phyloP scores from a whole-genome alignment of 1,140 invertebrate genomes.

The Euschistus heros region DNA sequence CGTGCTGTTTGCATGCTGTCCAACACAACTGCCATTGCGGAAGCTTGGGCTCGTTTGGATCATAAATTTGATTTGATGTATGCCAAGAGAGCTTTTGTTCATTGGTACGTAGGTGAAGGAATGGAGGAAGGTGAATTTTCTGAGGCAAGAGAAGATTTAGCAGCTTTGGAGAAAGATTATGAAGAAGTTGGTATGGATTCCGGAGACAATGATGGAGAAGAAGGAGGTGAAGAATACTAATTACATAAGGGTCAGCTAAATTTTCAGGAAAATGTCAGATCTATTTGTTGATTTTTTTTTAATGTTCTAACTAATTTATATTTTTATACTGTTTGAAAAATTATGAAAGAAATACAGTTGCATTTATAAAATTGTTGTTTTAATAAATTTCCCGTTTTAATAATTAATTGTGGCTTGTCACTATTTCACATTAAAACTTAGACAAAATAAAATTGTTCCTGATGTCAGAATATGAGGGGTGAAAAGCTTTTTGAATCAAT shows the following conservation, averaged over 20 bases:
- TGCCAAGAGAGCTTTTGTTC: slow-evolving; percentile 41
- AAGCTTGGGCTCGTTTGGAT: slow-evolving; percentile 67
- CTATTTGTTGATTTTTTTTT: too few species aligned
- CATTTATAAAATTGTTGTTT: too few species aligned
- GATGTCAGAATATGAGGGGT: too few species aligned
- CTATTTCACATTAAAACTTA: too few species aligned
- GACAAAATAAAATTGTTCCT: too few species aligned
- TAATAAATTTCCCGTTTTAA: too few species aligned
- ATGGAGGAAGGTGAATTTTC: slow-evolving; percentile 57
- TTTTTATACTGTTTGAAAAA: too few species aligned
- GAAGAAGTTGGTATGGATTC: slow-evolving; percentile 55
- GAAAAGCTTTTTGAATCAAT: too few species aligned
- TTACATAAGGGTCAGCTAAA: neutral
- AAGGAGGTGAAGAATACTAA: slow-evolving; percentile 39
- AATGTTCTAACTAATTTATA: too few species aligned
- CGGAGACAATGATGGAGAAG: slow-evolving; percentile 40
- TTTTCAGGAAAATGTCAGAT: too few species aligned
- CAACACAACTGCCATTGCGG: slow-evolving; percentile 38
- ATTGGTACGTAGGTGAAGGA: slow-evolving; percentile 44
- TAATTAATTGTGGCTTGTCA: too few species aligned
- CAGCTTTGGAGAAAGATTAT: slow-evolving; percentile 53
- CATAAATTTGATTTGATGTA: slow-evolving; percentile 55
- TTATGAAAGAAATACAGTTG: too few species aligned
- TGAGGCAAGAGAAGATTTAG: slow-evolving; percentile 53
- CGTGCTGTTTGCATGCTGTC: slow-evolving; percentile 33